These are phyloP conservation scores for Aythya baeri DNA, from an alignment of 2,113 vertebrate species.

Conservation along the genomic window DNA sequence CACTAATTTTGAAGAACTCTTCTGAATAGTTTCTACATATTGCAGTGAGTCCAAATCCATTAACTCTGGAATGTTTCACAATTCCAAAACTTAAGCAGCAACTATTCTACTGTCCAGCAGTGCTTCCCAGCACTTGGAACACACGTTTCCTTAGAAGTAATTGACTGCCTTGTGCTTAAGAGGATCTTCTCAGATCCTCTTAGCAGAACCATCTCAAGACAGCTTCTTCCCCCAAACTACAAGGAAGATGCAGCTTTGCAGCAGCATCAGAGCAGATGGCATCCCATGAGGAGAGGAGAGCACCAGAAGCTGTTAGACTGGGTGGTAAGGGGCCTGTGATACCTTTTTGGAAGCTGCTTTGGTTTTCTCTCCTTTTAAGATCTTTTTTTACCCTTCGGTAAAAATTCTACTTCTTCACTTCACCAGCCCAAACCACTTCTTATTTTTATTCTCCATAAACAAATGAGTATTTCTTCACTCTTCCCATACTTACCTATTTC, in stretches of 20 bases:
- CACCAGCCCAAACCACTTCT: background rate
- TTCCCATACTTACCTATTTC: background rate
- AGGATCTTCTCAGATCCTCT: background rate
- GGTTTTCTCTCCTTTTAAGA: background rate
- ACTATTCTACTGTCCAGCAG: background rate
- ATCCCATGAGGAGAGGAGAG: background rate
- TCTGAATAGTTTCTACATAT: background rate
- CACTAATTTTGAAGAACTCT: background rate
- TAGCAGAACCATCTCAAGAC: background rate
- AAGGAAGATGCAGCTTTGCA: background rate
- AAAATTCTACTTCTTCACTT: background rate
- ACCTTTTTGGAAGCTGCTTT: background rate
- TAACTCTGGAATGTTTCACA: background rate
- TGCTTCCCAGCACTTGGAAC: background rate
- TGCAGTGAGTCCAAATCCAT: background rate
- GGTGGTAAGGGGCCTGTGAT: background rate
- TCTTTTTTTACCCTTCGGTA: background rate
- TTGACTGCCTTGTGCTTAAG: background rate
- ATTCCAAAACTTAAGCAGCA: background rate
- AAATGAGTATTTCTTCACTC: background rate
- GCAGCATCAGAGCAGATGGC: background rate
- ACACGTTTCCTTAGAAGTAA: background rate
- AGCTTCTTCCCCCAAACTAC: background rate
- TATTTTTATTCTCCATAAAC: background rate
- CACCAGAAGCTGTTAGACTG: background rate